These are phyloP conservation scores for Pomatorhinus ruficollis DNA, from an alignment of 2,113 vertebrate genomes.

Conservation along the genomic window DNA sequence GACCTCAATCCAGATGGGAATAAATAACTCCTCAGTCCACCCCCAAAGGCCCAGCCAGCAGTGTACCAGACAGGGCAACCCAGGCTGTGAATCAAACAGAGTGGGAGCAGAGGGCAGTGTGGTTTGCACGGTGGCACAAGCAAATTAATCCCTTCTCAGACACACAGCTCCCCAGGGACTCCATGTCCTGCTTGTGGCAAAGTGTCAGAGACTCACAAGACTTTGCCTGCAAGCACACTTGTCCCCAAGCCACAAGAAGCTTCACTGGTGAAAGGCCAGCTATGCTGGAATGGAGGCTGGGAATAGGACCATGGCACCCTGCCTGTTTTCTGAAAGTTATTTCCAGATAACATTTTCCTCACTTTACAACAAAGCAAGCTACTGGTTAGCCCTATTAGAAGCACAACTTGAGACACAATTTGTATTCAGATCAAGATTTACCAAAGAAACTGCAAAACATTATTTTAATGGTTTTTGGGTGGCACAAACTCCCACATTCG, in stretches of 20 bases:
- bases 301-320: background rate
- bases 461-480: background rate
- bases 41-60: background rate
- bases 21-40: background rate
- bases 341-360: background rate
- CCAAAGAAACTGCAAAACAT: background rate
- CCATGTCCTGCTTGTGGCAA: background rate
- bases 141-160: background rate
- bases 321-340: background rate
- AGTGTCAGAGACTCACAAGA: background rate
- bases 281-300: background rate
- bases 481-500: background rate
- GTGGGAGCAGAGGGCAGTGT: background rate
- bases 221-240: background rate
- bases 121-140: background rate
- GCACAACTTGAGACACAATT: background rate
- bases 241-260: background rate
- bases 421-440: background rate
- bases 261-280: background rate
- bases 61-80: accelerated
- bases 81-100: background rate
- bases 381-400: background rate
- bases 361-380: background rate
- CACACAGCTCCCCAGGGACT: background rate
- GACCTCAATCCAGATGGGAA: background rate